phyloP scores from a whole-genome alignment of 2,888 invertebrate genomes.

The Synanthedon vespiformis region DNA sequence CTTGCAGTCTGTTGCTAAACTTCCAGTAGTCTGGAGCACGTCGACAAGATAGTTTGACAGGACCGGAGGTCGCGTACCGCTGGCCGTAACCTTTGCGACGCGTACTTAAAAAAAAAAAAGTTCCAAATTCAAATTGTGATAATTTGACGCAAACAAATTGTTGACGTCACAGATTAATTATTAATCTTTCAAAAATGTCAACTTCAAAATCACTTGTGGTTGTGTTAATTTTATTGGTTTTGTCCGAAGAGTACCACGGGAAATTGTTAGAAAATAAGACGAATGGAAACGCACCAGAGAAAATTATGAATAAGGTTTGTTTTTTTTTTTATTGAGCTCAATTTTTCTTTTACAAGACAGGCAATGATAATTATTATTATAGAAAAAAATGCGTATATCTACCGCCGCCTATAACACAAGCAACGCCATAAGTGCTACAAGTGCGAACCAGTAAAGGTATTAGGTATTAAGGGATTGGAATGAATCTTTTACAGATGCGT shows the following conservation, averaged over 20 bases:
- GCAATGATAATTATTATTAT: too few relatives aligned
- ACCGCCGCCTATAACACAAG: too few relatives aligned
- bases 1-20: slow-evolving; percentile 30
- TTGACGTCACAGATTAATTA: too few relatives aligned
- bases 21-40: slow-evolving; percentile 39
- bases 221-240: neutral
- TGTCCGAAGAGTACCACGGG: slow-evolving; percentile 7
- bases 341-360: too few relatives aligned
- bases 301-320: slow-evolving; percentile 24
- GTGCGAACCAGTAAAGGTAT: too few relatives aligned
- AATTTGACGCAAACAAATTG: too few relatives aligned
- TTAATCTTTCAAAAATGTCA: neutral
- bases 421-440: too few relatives aligned
- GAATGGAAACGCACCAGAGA: slow-evolving; percentile 19
- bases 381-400: too few relatives aligned
- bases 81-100: slow-evolving; percentile 8
- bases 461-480: too few relatives aligned
- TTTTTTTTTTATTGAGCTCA: too few relatives aligned
- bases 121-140: neutral
- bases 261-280: slow-evolving; percentile 28
- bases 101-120: neutral
- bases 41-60: slow-evolving; percentile 13
- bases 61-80: slow-evolving; percentile 19
- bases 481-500: too few relatives aligned
- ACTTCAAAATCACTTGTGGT: neutral